Conservation (phyloP, 2,113 vertebrate genomes). For the Fulica atra region DNA sequence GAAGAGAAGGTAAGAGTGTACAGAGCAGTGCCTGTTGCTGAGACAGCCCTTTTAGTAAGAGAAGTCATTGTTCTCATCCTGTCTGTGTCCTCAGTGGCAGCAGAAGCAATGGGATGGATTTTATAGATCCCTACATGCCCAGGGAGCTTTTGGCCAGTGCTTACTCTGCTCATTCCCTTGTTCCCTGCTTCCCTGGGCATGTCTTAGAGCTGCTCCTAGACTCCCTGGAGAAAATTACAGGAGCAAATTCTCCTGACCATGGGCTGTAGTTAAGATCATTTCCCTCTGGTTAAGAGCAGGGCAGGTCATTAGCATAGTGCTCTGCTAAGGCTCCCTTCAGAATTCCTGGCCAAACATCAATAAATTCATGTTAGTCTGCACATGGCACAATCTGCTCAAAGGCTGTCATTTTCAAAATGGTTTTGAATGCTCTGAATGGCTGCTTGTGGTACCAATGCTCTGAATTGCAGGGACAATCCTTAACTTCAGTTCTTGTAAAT, state of each 20-base stretch:
- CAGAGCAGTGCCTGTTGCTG: background rate
- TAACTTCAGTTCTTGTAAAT: background rate
- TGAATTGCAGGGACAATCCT: background rate
- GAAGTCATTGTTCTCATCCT: background rate
- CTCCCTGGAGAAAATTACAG: background rate
- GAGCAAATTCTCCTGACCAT: background rate
- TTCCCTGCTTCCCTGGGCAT: background rate
- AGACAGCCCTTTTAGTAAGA: background rate
- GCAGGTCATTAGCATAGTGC: background rate
- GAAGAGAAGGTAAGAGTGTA: background rate
- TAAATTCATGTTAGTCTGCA: background rate
- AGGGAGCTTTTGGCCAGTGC: background rate
- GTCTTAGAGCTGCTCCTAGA: background rate
- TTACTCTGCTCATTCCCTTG: background rate
- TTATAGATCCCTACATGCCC: background rate
- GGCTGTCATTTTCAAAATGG: background rate
- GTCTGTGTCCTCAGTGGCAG: background rate
- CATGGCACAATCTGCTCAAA: rapidly evolving
- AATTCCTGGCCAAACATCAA: background rate
- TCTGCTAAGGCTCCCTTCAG: background rate
- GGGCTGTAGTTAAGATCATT: background rate
- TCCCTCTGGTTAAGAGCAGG: background rate
- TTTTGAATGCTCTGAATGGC: background rate
- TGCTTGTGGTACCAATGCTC: background rate
- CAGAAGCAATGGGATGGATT: background rate